These are phyloP conservation scores for Iguana delicatissima DNA, from an alignment of 2,797 vertebrate genomes.

Conservation along the genomic window DNA sequence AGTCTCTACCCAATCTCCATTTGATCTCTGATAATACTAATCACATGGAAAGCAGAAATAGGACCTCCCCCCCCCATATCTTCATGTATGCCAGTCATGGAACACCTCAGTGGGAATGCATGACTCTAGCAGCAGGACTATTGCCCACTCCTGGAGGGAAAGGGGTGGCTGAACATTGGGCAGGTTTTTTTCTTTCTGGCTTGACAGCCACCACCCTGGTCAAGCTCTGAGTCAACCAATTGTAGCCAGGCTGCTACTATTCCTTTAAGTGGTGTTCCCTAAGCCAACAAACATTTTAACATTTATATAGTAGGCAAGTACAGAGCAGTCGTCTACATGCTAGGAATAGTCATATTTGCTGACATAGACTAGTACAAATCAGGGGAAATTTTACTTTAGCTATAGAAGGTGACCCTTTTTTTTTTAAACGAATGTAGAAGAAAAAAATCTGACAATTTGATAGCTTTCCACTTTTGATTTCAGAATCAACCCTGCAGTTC, in stretches of 20 bases:
- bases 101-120: neutral
- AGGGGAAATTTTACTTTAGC: too few species aligned
- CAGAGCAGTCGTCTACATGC: too few species aligned
- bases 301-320: too few species aligned
- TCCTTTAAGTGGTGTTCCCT: neutral
- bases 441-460: too few species aligned
- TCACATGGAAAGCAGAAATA: conserved; percentile 76
- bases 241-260: neutral
- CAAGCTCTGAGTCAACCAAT: neutral
- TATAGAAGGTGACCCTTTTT: too few species aligned
- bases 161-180: neutral
- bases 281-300: too few species aligned
- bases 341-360: too few species aligned
- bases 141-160: too few species aligned
- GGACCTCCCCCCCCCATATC: conserved; percentile 63
- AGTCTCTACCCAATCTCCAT: conserved; percentile 79
- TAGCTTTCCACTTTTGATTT: neutral
- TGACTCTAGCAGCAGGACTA: too few species aligned
- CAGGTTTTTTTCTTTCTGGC: neutral
- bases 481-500: neutral
- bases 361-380: too few species aligned
- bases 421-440: too few species aligned
- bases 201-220: neutral
- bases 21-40: conserved; percentile 81
- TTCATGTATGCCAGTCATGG: neutral